Evolutionary conservation across 2,888 invertebrate genomes (phyloP).

Genomic region (Eupithecia dodoneata): DNA sequence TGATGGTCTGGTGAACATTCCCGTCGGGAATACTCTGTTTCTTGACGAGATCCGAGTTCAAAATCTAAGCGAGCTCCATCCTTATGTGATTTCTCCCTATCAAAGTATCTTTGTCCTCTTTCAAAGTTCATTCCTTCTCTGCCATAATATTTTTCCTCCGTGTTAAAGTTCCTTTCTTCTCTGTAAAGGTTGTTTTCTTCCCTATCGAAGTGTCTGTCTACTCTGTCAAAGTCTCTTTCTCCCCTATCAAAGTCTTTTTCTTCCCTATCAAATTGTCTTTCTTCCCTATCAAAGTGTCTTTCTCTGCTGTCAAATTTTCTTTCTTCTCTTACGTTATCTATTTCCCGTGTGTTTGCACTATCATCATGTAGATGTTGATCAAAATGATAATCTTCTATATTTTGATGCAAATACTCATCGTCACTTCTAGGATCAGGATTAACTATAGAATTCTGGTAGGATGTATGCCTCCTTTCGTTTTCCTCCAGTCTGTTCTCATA

Average conservation of each 20-base stretch:
- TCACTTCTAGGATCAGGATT: not conserved
- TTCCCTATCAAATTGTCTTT: not conserved
- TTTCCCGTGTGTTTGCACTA: not conserved
- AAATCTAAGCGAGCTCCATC: not conserved
- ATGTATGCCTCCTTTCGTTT: not conserved
- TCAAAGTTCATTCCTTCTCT: not conserved
- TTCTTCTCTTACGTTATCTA: not conserved
- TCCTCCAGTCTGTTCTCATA: not conserved
- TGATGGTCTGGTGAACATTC: not conserved
- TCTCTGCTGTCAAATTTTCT: not conserved
- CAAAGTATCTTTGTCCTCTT: not conserved
- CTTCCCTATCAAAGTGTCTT: not conserved
- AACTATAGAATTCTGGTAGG: not conserved
- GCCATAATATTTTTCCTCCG: not conserved
- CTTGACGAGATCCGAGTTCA: too few species aligned
- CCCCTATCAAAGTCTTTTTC: not conserved
- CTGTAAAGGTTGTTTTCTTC: not conserved
- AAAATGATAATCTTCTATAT: constrained; percentile 1
- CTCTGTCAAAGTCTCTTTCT: not conserved
- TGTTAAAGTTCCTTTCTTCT: not conserved
- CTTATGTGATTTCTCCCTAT: not conserved
- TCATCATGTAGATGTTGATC: not conserved
- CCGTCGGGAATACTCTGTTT: not conserved
- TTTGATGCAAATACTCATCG: not conserved
- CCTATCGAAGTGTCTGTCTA: not conserved